Conservation (phyloP, 2,888 invertebrate genomes). For the Isotomurus palustris region DNA sequence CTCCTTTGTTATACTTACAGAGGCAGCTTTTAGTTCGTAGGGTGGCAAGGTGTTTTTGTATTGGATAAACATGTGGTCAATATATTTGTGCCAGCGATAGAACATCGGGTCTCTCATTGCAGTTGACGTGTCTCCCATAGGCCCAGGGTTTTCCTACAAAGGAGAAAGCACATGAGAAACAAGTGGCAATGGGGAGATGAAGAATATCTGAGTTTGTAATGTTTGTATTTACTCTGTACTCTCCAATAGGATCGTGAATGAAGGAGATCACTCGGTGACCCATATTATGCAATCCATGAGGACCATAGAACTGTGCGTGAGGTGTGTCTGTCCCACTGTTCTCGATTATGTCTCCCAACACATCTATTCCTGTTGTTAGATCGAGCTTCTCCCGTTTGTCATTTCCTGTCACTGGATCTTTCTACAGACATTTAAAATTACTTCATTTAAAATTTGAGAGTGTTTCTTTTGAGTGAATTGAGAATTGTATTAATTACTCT, state of each 20-base stretch:
- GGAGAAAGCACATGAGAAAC: too few relatives aligned
- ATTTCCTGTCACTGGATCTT: not conserved
- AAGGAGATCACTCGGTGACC: slow-evolving; percentile 74
- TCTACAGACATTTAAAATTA: too few relatives aligned
- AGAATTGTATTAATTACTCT: too few relatives aligned
- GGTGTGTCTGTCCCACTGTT: slow-evolving; percentile 26
- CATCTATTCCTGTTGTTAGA: slow-evolving; percentile 56
- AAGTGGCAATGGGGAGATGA: too few relatives aligned
- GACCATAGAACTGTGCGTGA: slow-evolving; percentile 54
- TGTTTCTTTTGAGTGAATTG: too few relatives aligned
- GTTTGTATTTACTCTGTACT: slow-evolving; percentile 68
- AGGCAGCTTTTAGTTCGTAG: slow-evolving; percentile 31
- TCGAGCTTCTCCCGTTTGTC: slow-evolving; percentile 13
- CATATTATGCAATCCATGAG: slow-evolving; percentile 66
- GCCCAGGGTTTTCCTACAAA: slow-evolving; percentile 69
- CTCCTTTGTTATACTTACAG: too few relatives aligned
- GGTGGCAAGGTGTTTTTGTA: slow-evolving; percentile 66
- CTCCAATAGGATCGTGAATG: slow-evolving; percentile 74
- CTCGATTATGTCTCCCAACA: slow-evolving; percentile 75
- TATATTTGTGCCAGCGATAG: slow-evolving; percentile 77
- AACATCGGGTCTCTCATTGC: slow-evolving; percentile 84
- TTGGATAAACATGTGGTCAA: slow-evolving; percentile 71
- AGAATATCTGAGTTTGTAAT: too few relatives aligned
- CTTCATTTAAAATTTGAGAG: too few relatives aligned
- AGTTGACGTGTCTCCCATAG: slow-evolving; percentile 77